Evolutionary conservation across 2,888 invertebrate genomes (phyloP), one percentile per base, ranked within the genome.

Genomic region (Andrena fulva): DNA sequence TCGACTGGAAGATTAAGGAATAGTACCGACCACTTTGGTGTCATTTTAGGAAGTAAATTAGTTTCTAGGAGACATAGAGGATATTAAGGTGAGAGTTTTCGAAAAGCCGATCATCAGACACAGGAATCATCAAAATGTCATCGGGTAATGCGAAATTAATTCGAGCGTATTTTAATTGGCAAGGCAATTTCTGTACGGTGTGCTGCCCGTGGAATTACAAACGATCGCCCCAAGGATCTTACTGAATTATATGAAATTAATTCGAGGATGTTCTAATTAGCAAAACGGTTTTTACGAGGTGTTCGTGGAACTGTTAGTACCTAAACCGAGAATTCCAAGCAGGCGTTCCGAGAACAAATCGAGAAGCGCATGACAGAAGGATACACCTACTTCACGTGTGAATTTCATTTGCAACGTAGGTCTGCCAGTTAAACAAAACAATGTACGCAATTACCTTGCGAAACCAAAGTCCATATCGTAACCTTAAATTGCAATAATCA

Each of bases 211-310:
- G 66, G 50, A 27, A 60, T 60, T 74, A 48, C 59, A 50, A 74
- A 66, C 29, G 66, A 66, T 75, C 42, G 52, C 8, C 33, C 35
- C 60, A 31, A 75, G 76, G 76, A 60, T 74, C 59, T 50, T 59
- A 27, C 50, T 74, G 74, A 74, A 67, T 75, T 75, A 75, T 62
- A 60, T 52, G 60, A 31, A 76, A 76, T 77, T 77, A 77, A 77
- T 77, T 62, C 67, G 66, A 75, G 50, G 59, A 77, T 42, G 75
- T 75, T 77, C 76, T 67, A 77, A 77, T 77, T 77, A 67, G 66
- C 29, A 75, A 67, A 77, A 66, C 48, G 12, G 29, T 75, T 66
- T 66, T 66, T 42, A 33, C 20, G 50, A 31, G 5, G 31, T 33
- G 48, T 52, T 52, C 75, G 24, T 56, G 33, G 35, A 35, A 35